These are phyloP conservation scores for Aptenodytes forsteri DNA, from an alignment of 2,113 vertebrate species.

Conservation along the genomic window DNA sequence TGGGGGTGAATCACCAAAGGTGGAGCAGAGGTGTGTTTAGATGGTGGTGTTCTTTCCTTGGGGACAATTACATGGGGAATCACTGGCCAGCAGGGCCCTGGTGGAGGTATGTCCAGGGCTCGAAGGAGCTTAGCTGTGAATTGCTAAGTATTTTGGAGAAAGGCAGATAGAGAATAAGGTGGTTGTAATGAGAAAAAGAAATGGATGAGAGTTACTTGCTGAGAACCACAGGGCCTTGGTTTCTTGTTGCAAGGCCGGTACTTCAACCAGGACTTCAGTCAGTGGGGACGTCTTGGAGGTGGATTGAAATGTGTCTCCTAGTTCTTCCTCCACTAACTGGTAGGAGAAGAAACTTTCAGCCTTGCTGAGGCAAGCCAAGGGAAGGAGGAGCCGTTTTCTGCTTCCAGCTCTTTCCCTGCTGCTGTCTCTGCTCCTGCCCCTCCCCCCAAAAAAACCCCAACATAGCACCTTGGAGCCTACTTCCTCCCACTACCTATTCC, in stretches of 20 bases:
- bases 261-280: neutral
- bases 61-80: slow-evolving; percentile 19
- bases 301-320: neutral
- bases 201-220: neutral
- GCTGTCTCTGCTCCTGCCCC: neutral
- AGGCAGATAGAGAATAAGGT: neutral
- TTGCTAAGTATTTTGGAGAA: neutral
- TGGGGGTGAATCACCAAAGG: neutral
- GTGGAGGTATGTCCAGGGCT: neutral
- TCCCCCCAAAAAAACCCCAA: no score
- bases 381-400: neutral
- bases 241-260: neutral
- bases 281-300: neutral
- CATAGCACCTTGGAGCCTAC: neutral
- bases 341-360: neutral
- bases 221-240: neutral
- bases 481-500: neutral
- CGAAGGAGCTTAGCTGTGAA: neutral
- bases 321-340: neutral
- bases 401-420: neutral
- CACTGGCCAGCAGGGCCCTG: neutral
- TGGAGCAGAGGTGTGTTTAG: neutral
- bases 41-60: neutral
- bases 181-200: neutral
- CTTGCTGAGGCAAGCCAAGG: neutral